These are phyloP conservation scores for Cirrhinus molitorella DNA, from an alignment of 2,797 vertebrate species.

Conservation along the genomic window DNA sequence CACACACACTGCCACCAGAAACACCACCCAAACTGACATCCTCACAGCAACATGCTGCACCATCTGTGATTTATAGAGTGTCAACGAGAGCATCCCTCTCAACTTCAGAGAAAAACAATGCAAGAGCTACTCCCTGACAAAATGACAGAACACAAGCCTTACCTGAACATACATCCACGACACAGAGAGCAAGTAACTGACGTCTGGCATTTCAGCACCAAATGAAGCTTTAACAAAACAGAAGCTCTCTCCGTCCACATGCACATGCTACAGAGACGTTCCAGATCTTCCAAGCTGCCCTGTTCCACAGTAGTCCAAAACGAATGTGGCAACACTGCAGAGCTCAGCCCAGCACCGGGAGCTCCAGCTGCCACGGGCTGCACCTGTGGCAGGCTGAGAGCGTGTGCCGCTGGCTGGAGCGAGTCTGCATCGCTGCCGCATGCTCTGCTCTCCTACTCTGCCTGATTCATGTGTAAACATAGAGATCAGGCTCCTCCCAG, in stretches of 20 bases:
- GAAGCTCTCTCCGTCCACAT: slow-evolving; percentile 39
- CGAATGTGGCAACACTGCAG: slow-evolving; percentile 26
- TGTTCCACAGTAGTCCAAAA: slow-evolving; percentile 63
- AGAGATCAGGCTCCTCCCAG: slow-evolving; percentile 46
- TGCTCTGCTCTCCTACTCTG: slow-evolving; percentile 45
- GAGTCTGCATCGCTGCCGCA: slow-evolving; percentile 46
- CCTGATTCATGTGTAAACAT: slow-evolving; percentile 56
- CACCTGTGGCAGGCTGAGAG: slow-evolving; percentile 38
- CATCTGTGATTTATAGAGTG: slow-evolving; percentile 30
- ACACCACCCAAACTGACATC: slow-evolving; percentile 18
- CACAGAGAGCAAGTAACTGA: slow-evolving; percentile 66
- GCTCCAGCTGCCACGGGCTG: slow-evolving; percentile 40
- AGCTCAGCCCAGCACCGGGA: slow-evolving; percentile 36
- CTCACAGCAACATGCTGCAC: slow-evolving; percentile 21
- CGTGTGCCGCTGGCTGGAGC: slow-evolving; percentile 19
- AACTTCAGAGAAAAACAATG: slow-evolving; percentile 20
- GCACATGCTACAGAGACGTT: slow-evolving; percentile 55
- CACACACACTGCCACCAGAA: slow-evolving; percentile 21
- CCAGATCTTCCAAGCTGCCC: slow-evolving; percentile 53
- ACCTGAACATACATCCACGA: slow-evolving; percentile 78
- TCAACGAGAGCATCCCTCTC: slow-evolving; percentile 11
- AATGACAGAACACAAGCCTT: slow-evolving; percentile 57
- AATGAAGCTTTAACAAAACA: slow-evolving; percentile 65
- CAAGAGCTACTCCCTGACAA: slow-evolving; percentile 1
- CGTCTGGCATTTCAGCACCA: slow-evolving; percentile 80